Base-by-base conservation (phyloP, 2,113 vertebrate genomes). In the Oncorhynchus clarkii region DNA sequence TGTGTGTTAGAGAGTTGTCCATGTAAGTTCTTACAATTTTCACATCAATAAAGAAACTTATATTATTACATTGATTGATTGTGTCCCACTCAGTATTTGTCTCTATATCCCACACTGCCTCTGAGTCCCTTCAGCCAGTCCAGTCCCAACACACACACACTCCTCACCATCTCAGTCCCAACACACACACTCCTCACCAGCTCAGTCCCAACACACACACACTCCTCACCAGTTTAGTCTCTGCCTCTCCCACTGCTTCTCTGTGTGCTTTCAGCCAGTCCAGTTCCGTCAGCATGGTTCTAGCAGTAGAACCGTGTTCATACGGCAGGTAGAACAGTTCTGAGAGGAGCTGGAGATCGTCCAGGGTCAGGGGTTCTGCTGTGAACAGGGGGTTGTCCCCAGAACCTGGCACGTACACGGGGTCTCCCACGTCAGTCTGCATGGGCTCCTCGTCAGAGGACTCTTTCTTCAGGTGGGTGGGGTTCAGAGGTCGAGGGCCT, bases 321-420 rank as follows among this genome's bases (percentile, higher is more conserved):
- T 99, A 99, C 0, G 98, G 98, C 86, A 99, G 93, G 78, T 98
- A 98, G 89, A 99, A 99, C 0, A 99, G 93, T 75, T 99, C 96
- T 4, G 96, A 94, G 22, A 99, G 95, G 87, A 99, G 93, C 67
- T 92, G 95, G 78, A 99, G 92, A 85, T 99, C 98, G 11, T 95
- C 94, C 80, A 98, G 88, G 72, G 94, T 96, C 71, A 99, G 94
- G 1, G 96, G 95, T 77, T 99, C 97, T 2, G 95, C 95, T 0
- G 96, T 94, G 74, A 96, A 99, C 75, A 99, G 89, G 0, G 95
- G 95, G 79, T 98, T 98, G 80, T 99, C 97, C 75, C 90, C 93
- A 0, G 95, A 90, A 20, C 95, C 95, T 0, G 97, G 97, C 11
- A 94, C 82, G 77, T 96, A 96, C 2, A 84, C 16, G 29, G 70